Base-by-base conservation (phyloP, 2,888 invertebrate genomes). In the Thyatira batis region DNA sequence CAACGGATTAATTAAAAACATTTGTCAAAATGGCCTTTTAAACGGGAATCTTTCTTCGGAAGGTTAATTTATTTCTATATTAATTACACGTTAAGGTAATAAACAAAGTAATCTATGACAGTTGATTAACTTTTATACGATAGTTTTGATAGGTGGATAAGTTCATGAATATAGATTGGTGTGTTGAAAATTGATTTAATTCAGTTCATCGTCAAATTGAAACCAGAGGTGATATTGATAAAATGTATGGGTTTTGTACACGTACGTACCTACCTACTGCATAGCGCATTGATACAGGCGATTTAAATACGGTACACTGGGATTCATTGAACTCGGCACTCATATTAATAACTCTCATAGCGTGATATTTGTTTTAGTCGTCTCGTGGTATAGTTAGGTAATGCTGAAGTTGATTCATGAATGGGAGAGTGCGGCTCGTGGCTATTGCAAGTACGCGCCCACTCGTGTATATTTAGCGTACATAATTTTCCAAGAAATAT, bases 361-460 rank as follows among this genome's bases (percentile, higher is more conserved):
- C 82, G 73, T 73, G 73, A 65, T 84, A 87, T 85, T 89, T 86
- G 89, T 88, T 87, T 90, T 88, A 81, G 78, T 85, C 82, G 81
- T 80, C 76, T 76, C 80, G 80, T 68, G 71, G 76, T 74, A 69
- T 74, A 78, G 90, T 90, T 87, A 89, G 89, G 88, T 90, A 91
- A 92, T 80, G 89, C 71, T 85, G 86, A 85, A 86, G 87, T 89
- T 92, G 91, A 90, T 91, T 92, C 92, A 91, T 92, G 92, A 92
- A 92, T 91, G 91, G 81, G 82, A 80, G 85, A 83, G 82, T 77
- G 81, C 66, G 73, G 67, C 61, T 68, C 76, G 75, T 69, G 76
- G 77, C 75, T 76, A 74, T 73, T 70, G 76, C 80, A 75, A 78
- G 79, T 76, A 75, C 76, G 71, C 77, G 73, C 71, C 73, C 76